Evolutionary conservation across 2,113 vertebrate species (phyloP).

Genomic region (Tursiops truncatus): DNA sequence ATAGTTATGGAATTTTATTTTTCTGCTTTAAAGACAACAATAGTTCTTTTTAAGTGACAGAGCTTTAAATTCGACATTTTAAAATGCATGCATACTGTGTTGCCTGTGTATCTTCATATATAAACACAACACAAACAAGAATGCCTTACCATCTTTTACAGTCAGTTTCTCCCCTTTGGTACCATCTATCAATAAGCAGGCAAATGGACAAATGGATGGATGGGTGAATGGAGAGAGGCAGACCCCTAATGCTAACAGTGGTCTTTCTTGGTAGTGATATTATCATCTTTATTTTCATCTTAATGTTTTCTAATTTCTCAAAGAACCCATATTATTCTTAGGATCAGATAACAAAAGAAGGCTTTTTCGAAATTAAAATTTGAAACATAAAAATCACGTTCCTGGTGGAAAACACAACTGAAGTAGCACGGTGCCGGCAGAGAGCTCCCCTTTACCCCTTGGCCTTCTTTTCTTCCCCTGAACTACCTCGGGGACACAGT

Average conservation of each 20-base stretch:
- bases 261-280: neutral
- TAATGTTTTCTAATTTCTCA: slow-evolving; percentile 12
- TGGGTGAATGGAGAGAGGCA: neutral
- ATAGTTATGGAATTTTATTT: neutral
- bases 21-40: slow-evolving; percentile 1
- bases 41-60: too few relatives aligned
- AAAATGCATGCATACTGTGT: neutral
- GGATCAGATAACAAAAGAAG: neutral
- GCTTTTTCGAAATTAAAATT: neutral
- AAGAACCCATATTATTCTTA: neutral
- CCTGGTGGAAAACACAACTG: neutral
- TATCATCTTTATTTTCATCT: neutral
- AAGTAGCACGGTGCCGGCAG: accelerated
- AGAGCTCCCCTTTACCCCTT: neutral
- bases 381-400: neutral
- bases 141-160: neutral
- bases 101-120: neutral
- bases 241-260: neutral
- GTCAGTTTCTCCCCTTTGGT: neutral
- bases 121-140: neutral
- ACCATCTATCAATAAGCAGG: neutral
- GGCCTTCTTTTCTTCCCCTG: neutral
- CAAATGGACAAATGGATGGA: neutral
- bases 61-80: neutral
- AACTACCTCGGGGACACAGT: too few relatives aligned